Base-by-base conservation (phyloP, 2,797 vertebrate genomes). In the Rhinichthys osculus region DNA sequence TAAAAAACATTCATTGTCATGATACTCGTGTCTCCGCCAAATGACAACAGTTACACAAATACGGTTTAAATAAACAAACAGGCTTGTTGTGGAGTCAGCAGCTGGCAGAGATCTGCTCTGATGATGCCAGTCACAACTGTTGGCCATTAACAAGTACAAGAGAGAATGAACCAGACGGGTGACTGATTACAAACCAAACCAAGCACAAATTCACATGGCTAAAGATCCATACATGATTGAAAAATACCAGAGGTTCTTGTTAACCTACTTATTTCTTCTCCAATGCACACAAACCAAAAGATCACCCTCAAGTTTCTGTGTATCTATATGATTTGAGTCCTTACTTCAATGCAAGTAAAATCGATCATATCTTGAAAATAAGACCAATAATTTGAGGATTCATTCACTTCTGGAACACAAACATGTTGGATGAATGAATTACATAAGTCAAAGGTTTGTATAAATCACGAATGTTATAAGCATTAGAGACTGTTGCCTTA, bases 111-210 rank as follows among this genome's bases (percentile, higher is more conserved):
- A 57, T 71, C 50, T 40, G 67, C 47, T 40, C 67, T 30, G 67
- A 71, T 57, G 50, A 82, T 82, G 80, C 80, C 80, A 82, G 67
- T 82, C 69, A 59, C 81, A 82, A 82, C 38, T 44, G 81, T 82
- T 62, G 52, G 38, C 16, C 38, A 62, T 82, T 40, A 82, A 21
- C 81, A 59, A 82, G 54, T 73, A 62, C 38, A 59, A 82, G 54
- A 67, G 23, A 47, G 69, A 42, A 33, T 44, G 69, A 82, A 72
- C 52, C 50, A 62, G 38, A 57, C 27, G 78, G 78, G 38, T 80
- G 78, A 67, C 81, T 47, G 69, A 70, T 82, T 27, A 57, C 67
- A 82, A 40, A 40, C 35, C 66, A 81, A 40, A 40, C 35, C 14
- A 57, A 82, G 50, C 23, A 71, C 7, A 27, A 17, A 70, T 71